Conservation (phyloP, 1,140 invertebrate species). For the Acyrthosiphon pisum region DNA sequence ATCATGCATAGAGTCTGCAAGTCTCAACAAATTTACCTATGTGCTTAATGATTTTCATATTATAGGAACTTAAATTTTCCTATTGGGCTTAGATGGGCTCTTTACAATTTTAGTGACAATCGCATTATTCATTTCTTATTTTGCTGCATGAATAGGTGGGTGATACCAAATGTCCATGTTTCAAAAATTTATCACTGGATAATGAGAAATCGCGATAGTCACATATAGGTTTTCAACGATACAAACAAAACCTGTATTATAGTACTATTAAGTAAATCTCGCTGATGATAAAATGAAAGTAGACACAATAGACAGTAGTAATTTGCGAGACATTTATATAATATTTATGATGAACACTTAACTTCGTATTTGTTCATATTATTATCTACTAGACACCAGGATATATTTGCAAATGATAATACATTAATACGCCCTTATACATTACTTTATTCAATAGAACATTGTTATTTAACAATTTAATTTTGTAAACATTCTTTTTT, state of each 20-base stretch:
- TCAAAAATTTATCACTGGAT: not conserved
- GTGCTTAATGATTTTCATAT: too few species aligned
- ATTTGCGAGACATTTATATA: not conserved
- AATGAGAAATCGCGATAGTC: not conserved
- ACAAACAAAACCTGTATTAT: not conserved
- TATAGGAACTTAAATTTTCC: too few species aligned
- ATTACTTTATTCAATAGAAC: not conserved
- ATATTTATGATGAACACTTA: not conserved
- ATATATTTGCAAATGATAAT: not conserved
- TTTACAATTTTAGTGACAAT: not conserved
- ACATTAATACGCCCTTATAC: too few species aligned
- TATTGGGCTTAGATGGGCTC: too few species aligned
- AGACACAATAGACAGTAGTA: not conserved
- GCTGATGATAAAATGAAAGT: not conserved
- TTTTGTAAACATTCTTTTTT: slow-evolving; percentile 40
- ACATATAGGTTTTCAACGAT: not conserved
- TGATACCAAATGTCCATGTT: too few species aligned
- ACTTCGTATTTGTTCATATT: not conserved
- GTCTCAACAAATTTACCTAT: too few species aligned
- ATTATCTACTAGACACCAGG: not conserved
- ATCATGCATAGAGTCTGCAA: too few species aligned
- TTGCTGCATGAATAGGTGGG: not conserved
- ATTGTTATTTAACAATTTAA: not conserved
- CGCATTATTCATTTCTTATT: not conserved
- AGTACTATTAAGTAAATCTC: not conserved